A percentile compares a stretch with the other conserved stretches of the same genome.
These are phyloP conservation scores for Pseudolaguvia tuberculata DNA, from an alignment of 2,113 vertebrate genomes.

Conservation along the genomic window DNA sequence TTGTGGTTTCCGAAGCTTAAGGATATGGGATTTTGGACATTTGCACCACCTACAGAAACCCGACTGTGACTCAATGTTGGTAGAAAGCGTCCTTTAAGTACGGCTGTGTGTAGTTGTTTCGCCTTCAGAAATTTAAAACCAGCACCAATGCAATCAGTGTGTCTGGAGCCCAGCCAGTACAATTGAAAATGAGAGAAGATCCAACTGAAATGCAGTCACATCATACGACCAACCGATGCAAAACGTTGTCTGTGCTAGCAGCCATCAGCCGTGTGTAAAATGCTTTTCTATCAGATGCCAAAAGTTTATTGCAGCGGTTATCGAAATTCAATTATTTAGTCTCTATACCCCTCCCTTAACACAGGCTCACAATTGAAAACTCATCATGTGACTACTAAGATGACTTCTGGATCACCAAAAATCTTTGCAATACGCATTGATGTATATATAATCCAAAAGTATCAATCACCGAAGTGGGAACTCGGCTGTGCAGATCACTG, in stretches of 20 bases:
- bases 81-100: conserved; percentile 14
- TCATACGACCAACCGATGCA: not conserved
- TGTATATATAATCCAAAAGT: not conserved
- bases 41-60: not conserved
- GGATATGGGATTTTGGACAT: not conserved
- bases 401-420: not conserved
- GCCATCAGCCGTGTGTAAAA: conserved; percentile 34
- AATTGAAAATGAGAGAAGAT: conserved; percentile 34
- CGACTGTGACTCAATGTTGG: too few relatives aligned
- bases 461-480: not conserved
- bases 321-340: conserved; percentile 32
- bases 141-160: conserved; percentile 26
- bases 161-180: conserved; percentile 42
- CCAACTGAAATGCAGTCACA: conserved; percentile 17
- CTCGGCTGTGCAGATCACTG: too few relatives aligned
- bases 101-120: not conserved
- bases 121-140: conserved; percentile 31
- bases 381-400: not conserved
- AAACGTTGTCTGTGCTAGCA: conserved; percentile 13
- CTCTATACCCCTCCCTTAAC: conserved; percentile 12
- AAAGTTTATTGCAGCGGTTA: conserved; percentile 32
- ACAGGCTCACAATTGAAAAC: not conserved
- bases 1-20: not conserved
- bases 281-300: conserved; percentile 13
- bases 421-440: too few relatives aligned